Evolutionary conservation across 2,888 invertebrate species (phyloP).

Genomic region (Acanthococcus lagerstroemiae): DNA sequence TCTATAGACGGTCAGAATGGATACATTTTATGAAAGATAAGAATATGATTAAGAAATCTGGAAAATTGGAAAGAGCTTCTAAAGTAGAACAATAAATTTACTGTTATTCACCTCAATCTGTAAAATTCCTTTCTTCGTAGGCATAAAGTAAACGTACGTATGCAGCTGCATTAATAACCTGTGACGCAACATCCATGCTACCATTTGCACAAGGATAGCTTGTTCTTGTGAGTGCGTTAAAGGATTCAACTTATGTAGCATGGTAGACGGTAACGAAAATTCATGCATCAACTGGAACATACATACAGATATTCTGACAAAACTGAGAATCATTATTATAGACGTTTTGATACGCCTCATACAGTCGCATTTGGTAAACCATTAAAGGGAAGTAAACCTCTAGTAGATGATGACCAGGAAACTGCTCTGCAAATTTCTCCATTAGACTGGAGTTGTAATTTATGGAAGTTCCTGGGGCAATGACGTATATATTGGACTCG

Average conservation of each 20-base stretch:
- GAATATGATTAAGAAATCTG: too few species aligned
- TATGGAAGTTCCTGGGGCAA: slow-evolving; percentile 76
- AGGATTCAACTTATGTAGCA: slow-evolving; percentile 57
- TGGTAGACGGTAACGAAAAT: slow-evolving; percentile 67
- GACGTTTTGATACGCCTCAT: too few species aligned
- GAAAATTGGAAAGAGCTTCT: too few species aligned
- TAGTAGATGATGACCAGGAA: slow-evolving; percentile 65
- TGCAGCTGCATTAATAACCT: slow-evolving; percentile 82
- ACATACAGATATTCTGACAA: background rate
- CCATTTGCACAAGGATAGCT: slow-evolving; percentile 61
- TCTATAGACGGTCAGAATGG: too few species aligned
- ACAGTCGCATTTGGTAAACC: too few species aligned
- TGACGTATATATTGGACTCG: slow-evolving; percentile 90
- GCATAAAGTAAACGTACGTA: slow-evolving; percentile 84
- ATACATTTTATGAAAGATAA: too few species aligned
- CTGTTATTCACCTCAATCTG: slow-evolving; percentile 12
- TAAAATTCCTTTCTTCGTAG: slow-evolving; percentile 43
- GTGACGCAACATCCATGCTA: slow-evolving; percentile 88
- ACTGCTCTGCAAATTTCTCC: slow-evolving; percentile 71
- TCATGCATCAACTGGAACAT: slow-evolving; percentile 53
- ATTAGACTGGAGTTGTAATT: slow-evolving; percentile 62
- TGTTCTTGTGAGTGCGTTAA: slow-evolving; percentile 51
- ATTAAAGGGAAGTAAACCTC: slow-evolving; percentile 53
- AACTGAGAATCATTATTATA: background rate
- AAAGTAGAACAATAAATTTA: too few species aligned